phyloP scores from a whole-genome alignment of 2,113 vertebrate genomes.

The Brienomyrus brachyistius region DNA sequence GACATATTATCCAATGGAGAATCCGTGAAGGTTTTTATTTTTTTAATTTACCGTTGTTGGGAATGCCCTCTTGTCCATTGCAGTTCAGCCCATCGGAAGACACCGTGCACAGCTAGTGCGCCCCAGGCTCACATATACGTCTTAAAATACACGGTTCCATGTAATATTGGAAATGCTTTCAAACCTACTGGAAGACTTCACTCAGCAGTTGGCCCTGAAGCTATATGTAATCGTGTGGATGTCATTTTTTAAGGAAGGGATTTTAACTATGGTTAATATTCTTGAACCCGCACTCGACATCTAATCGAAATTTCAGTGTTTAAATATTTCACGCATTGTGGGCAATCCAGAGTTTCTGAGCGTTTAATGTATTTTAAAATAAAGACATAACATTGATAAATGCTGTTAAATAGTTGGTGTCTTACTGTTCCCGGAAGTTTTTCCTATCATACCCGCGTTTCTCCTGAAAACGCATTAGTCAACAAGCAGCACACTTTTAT shows the following conservation, averaged over 20 bases:
- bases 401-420: neutral
- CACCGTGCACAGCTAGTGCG: neutral
- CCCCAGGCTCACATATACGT: neutral
- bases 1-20: slow-evolving; percentile 70
- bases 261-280: neutral
- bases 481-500: neutral
- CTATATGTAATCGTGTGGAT: neutral
- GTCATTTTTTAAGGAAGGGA: neutral
- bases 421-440: neutral
- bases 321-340: neutral
- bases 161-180: neutral
- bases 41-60: neutral
- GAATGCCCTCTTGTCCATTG: neutral
- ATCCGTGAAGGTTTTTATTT: neutral
- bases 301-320: neutral
- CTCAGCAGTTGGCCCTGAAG: neutral
- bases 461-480: neutral
- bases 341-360: neutral
- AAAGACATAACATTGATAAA: neutral
- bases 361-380: neutral
- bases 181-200: neutral
- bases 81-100: neutral
- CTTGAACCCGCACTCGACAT: neutral
- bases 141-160: neutral
- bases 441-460: neutral